Evolutionary conservation across 2,797 vertebrate species (phyloP).

Genomic region (Odontamblyopus lacepedii): DNA sequence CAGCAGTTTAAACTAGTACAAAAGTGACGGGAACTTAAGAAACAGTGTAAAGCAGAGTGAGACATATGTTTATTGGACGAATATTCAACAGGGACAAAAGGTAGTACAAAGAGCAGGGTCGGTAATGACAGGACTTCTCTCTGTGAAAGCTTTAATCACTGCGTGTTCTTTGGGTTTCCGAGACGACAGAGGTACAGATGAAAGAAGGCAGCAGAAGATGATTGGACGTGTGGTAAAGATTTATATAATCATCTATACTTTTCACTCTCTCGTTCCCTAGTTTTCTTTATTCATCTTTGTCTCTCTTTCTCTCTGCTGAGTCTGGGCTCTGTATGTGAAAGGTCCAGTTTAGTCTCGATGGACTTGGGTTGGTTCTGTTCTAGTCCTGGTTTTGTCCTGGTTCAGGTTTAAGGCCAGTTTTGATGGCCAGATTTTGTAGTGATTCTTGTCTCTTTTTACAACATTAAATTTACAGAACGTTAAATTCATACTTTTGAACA

Average conservation of each 20-base stretch:
- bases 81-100: not conserved
- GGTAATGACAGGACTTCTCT: not conserved
- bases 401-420: too few species aligned
- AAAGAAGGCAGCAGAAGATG: slow-evolving; percentile 33
- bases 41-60: slow-evolving; percentile 19
- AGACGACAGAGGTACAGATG: slow-evolving; percentile 26
- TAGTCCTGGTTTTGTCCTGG: too few species aligned
- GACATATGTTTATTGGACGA: not conserved
- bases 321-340: too few species aligned
- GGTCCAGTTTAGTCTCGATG: too few species aligned
- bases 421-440: too few species aligned
- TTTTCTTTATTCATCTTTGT: slow-evolving; percentile 19
- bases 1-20: not conserved
- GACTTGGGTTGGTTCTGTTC: too few species aligned
- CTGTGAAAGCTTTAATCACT: not conserved
- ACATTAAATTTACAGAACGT: too few species aligned
- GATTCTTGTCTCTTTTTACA: too few species aligned
- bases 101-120: not conserved
- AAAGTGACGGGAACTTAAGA: not conserved
- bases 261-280: slow-evolving; percentile 39
- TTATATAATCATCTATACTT: slow-evolving; percentile 25
- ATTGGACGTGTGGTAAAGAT: slow-evolving; percentile 32
- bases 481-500: too few species aligned
- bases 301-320: not conserved
- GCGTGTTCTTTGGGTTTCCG: slow-evolving; percentile 19